phyloP scores from a whole-genome alignment of 2,113 vertebrate genomes.

The Phrynocephalus versicolor region DNA sequence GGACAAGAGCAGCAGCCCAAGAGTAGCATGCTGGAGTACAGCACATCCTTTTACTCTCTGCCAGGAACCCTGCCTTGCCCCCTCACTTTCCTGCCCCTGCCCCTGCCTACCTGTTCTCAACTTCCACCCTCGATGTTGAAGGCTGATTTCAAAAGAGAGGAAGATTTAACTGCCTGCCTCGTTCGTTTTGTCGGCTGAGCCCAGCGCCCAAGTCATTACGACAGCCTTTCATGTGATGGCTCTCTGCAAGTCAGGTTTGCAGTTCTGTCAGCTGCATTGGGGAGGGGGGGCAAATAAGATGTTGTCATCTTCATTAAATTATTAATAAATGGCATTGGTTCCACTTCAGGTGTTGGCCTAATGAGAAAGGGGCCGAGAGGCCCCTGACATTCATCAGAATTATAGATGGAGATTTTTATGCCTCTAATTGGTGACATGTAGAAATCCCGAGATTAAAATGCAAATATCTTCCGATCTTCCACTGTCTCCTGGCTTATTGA shows the following conservation, averaged over 20 bases:
- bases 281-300: conserved; percentile 36
- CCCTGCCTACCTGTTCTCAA: not conserved
- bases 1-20: no score
- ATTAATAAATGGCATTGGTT: conserved; percentile 63
- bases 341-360: conserved; percentile 58
- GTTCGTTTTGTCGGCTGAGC: conserved; percentile 45
- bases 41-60: no score
- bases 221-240: conserved; percentile 47
- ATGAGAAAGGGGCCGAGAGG: conserved; percentile 29
- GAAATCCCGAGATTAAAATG: conserved; percentile 32
- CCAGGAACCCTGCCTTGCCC: not conserved
- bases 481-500: conserved; percentile 2
- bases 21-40: no score
- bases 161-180: conserved; percentile 37
- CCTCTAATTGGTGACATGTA: conserved; percentile 35
- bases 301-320: conserved; percentile 63
- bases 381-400: conserved; percentile 12
- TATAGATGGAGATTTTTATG: conserved; percentile 33
- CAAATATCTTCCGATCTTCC: conserved; percentile 15
- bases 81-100: not conserved
- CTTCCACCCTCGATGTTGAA: conserved; percentile 37
- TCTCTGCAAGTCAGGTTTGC: conserved; percentile 55
- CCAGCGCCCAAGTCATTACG: conserved; percentile 48
- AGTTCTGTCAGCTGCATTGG: conserved; percentile 35
- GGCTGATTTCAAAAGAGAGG: conserved; percentile 12